These are phyloP conservation scores for Hypselothyrea guttata DNA, from an alignment of 2,888 invertebrate genomes.

Conservation along the genomic window DNA sequence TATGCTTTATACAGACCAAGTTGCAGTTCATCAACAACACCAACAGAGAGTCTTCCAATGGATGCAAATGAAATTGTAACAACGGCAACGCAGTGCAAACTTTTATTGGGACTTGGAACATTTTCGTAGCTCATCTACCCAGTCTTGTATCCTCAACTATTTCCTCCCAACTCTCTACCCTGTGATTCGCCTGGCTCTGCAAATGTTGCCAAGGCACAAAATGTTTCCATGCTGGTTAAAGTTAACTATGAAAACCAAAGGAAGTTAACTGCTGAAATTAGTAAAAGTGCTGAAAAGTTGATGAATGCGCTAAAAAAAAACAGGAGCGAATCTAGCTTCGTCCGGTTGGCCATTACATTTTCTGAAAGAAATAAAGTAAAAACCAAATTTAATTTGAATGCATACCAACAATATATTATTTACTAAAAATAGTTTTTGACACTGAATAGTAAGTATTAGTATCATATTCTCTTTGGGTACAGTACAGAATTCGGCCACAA, in stretches of 20 bases:
- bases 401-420: no score
- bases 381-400: no score
- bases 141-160: neutral
- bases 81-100: slow-evolving; percentile 56
- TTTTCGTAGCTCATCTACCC: slow-evolving; percentile 39
- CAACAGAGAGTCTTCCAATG: slow-evolving; percentile 71
- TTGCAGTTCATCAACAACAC: slow-evolving; percentile 13
- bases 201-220: slow-evolving; percentile 70
- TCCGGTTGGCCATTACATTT: no score
- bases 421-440: no score
- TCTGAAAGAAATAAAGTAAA: no score
- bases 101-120: slow-evolving; percentile 72
- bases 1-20: neutral
- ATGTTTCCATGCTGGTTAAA: slow-evolving; percentile 78
- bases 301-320: slow-evolving; percentile 67
- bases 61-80: slow-evolving; percentile 74
- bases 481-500: no score
- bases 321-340: slow-evolving; percentile 19
- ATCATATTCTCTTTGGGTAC: no score
- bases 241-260: slow-evolving; percentile 81
- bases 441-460: no score
- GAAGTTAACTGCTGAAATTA: slow-evolving; percentile 81
- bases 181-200: slow-evolving; percentile 23
- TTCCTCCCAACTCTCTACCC: neutral
- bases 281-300: slow-evolving; percentile 80